phyloP scores from a whole-genome alignment of 2,797 vertebrate genomes.

The Paedocypris micromegethes region DNA sequence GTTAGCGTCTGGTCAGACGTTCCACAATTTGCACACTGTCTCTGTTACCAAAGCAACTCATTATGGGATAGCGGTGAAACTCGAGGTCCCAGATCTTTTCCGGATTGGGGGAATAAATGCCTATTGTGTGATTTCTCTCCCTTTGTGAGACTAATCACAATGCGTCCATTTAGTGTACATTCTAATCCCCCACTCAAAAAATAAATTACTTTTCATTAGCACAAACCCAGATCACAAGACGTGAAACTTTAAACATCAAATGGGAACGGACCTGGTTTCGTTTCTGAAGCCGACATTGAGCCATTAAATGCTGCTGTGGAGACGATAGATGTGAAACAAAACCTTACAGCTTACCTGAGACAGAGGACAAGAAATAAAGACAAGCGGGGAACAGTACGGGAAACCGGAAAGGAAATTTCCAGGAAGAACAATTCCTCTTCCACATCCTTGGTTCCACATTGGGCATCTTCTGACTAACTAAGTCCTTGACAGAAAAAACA shows the following conservation, averaged over 20 bases:
- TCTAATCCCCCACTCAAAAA: slow-evolving; percentile 41
- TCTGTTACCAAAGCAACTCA: slow-evolving; percentile 46
- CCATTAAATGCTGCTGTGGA: not conserved
- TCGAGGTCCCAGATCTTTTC: slow-evolving; percentile 44
- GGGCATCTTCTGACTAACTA: slow-evolving; percentile 61
- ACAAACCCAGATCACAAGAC: too few species aligned
- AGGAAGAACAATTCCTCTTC: slow-evolving; percentile 51
- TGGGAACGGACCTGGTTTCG: too few species aligned
- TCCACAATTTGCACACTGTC: slow-evolving; percentile 9
- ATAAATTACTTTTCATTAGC: too few species aligned
- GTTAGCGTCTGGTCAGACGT: slow-evolving; percentile 16
- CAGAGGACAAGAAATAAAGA: slow-evolving; percentile 56
- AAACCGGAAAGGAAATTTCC: slow-evolving; percentile 43
- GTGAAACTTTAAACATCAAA: too few species aligned
- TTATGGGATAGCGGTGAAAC: slow-evolving; percentile 48
- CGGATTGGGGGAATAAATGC: slow-evolving; percentile 49
- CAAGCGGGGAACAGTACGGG: slow-evolving; percentile 57
- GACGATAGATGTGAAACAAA: too few species aligned
- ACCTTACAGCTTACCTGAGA: slow-evolving; percentile 57
- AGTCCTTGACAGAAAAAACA: slow-evolving; percentile 36
- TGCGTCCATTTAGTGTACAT: slow-evolving; percentile 58
- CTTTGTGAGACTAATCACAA: slow-evolving; percentile 53
- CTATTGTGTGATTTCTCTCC: slow-evolving; percentile 43
- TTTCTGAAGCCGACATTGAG: not conserved
- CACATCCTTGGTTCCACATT: slow-evolving; percentile 55